Evolutionary conservation across 2,888 invertebrate species (phyloP), one percentile per base, ranked within the genome.

Genomic region (Vesta saturnalis): DNA sequence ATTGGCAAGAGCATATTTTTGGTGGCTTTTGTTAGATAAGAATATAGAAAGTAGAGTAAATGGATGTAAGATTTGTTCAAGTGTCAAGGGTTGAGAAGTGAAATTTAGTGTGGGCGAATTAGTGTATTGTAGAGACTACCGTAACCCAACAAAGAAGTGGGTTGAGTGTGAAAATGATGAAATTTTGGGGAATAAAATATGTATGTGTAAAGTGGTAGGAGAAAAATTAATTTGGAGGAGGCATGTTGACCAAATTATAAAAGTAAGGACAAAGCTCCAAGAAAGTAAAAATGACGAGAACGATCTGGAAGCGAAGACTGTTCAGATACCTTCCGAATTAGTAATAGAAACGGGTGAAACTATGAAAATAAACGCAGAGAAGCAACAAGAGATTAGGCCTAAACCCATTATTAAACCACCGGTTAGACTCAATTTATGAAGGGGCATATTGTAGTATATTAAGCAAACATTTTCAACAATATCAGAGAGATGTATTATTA

Each of bases 1-100:
- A 15, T 54, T 74, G 10, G 78, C 75, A 2, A 61, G 76, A 54
- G 70, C n/a, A n/a, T n/a, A n/a, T n/a, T n/a, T n/a, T n/a, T n/a
- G n/a, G n/a, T n/a, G n/a, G n/a, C n/a, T n/a, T 5, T 63, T 55
- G 12, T 66, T 79, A 21, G 74, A 79, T 54, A 39, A 67, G 0
- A 77, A 79, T 16, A 78, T 80, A 18, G 77, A 77, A 70, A 18
- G 61, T 1, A 60, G 68, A 6, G 72, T 78, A 10, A 72, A n/a
- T n/a, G n/a, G n/a, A n/a, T n/a, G n/a, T n/a, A n/a, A n/a, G n/a
- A n/a, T n/a, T n/a, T n/a, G n/a, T 71, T 70, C 71, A 54, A 49
- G 62, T 35, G 68, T 73, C 47, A 76, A 74, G 56, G 77, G n/a
- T n/a, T n/a, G n/a, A n/a, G n/a, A n/a, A n/a, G n/a, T n/a, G n/a